Evolutionary conservation across 2,888 invertebrate species (phyloP).

Genomic region (Drosophila hamatofila): DNA sequence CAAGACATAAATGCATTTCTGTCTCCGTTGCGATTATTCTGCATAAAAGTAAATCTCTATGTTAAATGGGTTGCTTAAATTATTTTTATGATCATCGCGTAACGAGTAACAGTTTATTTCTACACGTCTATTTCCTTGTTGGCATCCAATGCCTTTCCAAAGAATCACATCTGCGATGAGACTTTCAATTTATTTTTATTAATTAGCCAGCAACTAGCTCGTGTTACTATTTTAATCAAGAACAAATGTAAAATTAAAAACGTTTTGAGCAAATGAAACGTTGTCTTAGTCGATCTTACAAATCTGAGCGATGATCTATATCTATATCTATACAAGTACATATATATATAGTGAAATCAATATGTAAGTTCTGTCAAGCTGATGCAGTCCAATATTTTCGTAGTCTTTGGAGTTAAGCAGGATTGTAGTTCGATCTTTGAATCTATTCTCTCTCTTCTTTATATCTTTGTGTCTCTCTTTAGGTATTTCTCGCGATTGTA

Average conservation of each 20-base stretch:
- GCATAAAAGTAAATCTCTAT: slow-evolving; percentile 39
- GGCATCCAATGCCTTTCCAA: slow-evolving; percentile 53
- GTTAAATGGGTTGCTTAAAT: slow-evolving; percentile 37
- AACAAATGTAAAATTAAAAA: slow-evolving; percentile 27
- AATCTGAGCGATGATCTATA: no score
- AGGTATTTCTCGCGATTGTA: no score
- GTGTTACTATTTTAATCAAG: slow-evolving; percentile 34
- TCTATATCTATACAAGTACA: no score
- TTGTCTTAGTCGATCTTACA: not conserved
- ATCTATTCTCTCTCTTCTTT: no score
- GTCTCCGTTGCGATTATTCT: slow-evolving; percentile 43
- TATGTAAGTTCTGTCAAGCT: not conserved
- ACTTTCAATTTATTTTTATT: slow-evolving; percentile 29
- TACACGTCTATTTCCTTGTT: slow-evolving; percentile 14
- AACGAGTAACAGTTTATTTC: slow-evolving; percentile 24
- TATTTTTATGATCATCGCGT: slow-evolving; percentile 8
- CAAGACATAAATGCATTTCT: slow-evolving; percentile 68
- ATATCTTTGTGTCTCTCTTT: no score
- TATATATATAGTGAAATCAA: not conserved
- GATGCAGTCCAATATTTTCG: not conserved
- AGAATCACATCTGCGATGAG: slow-evolving; percentile 33
- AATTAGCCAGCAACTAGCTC: slow-evolving; percentile 29
- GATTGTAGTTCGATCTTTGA: no score
- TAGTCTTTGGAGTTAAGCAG: not conserved
- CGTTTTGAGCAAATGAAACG: slow-evolving; percentile 17